Conservation (phyloP, 2,888 invertebrate species). For the Heliconius cydno region DNA sequence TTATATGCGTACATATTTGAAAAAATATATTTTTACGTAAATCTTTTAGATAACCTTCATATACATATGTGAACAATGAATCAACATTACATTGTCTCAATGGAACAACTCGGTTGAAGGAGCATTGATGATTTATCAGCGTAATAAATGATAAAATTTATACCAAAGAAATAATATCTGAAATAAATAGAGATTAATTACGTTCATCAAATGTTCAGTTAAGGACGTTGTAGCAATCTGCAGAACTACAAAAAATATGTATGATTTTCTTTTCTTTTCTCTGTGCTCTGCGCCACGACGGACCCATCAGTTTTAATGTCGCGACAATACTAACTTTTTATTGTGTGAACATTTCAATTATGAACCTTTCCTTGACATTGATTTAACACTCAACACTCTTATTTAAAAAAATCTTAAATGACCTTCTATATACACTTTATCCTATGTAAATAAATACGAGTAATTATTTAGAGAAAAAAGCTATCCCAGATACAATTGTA, state of each 20-base stretch:
- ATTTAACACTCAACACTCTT: neutral
- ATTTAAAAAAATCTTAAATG: neutral
- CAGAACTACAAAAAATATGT: too few relatives aligned
- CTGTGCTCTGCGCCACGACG: too few relatives aligned
- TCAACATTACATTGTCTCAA: neutral
- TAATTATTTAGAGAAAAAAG: neutral
- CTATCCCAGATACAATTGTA: conserved; percentile 21
- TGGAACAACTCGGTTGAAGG: too few relatives aligned
- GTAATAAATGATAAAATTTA: conserved; percentile 11
- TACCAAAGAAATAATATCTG: neutral
- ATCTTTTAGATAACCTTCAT: neutral
- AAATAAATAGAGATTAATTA: too few relatives aligned
- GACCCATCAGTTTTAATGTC: too few relatives aligned
- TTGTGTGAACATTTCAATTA: too few relatives aligned
- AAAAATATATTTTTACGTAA: neutral
- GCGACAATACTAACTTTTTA: too few relatives aligned
- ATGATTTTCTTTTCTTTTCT: too few relatives aligned
- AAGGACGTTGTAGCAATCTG: too few relatives aligned
- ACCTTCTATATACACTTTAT: neutral
- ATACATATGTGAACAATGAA: neutral
- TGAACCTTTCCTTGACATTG: neutral
- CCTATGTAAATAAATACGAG: neutral
- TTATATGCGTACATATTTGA: neutral
- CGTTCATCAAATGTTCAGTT: too few relatives aligned
- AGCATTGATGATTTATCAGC: conserved; percentile 19